A percentile compares a stretch with the other conserved stretches of the same genome.
These are phyloP conservation scores for Sebastes variabilis DNA, from an alignment of 2,797 vertebrate genomes.

Conservation along the genomic window DNA sequence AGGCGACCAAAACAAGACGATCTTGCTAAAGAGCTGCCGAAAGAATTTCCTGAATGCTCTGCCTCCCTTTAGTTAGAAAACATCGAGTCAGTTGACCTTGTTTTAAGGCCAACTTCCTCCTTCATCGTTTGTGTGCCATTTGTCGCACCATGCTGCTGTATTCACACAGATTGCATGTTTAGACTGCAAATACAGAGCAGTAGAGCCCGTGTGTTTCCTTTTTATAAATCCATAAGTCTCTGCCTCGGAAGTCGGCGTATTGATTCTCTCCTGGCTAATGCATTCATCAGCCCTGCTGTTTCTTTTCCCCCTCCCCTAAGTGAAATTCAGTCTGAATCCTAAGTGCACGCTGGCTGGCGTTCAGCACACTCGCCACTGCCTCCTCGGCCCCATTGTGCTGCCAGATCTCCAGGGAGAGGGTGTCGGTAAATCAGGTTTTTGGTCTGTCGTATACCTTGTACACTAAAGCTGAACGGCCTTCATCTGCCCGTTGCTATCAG, in stretches of 20 bases:
- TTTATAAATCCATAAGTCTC: constrained; percentile 23
- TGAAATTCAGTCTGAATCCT: constrained; percentile 57
- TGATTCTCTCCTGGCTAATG: constrained; percentile 50
- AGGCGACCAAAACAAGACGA: constrained; percentile 29
- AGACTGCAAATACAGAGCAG: constrained; percentile 20
- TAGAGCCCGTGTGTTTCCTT: constrained; percentile 5
- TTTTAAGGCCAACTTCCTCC: not conserved
- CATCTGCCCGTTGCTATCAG: not conserved
- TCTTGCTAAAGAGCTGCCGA: constrained; percentile 35
- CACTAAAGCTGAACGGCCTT: not conserved
- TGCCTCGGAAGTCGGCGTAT: constrained; percentile 41
- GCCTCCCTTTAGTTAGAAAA: not conserved
- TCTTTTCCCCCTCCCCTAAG: constrained; percentile 20
- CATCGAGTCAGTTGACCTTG: not conserved
- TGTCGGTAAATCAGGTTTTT: constrained; percentile 38
- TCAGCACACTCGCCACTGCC: not conserved
- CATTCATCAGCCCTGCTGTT: constrained; percentile 33
- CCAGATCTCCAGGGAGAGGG: constrained; percentile 19
- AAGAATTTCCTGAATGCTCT: constrained; percentile 46
- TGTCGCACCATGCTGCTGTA: not conserved
- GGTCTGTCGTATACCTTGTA: not conserved
- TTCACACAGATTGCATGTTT: constrained; percentile 6
- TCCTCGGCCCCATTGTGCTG: constrained; percentile 17
- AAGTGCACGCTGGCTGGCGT: constrained; percentile 42
- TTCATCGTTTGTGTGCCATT: not conserved